Evolutionary conservation across 2,113 vertebrate species (phyloP).

Genomic region (Puffinus mauretanicus): DNA sequence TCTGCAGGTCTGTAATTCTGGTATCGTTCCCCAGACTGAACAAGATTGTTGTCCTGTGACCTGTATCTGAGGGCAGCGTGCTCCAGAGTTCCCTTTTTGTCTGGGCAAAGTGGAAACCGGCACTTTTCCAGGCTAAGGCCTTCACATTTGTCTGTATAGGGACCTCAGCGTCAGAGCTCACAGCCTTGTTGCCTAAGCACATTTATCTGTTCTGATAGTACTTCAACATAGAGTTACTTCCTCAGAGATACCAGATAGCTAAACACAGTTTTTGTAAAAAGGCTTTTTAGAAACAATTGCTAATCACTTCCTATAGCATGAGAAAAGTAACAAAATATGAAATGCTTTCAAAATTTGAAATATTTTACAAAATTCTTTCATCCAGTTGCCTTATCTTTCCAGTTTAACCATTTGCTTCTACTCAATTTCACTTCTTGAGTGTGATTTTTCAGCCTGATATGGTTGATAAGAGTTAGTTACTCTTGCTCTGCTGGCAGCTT

Average conservation of each 20-base stretch:
- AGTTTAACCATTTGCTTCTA: not conserved
- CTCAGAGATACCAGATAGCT: not conserved
- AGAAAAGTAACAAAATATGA: not conserved
- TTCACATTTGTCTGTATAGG: not conserved
- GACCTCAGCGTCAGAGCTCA: not conserved
- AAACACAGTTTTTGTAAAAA: not conserved
- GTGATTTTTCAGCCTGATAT: not conserved
- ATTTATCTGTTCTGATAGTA: not conserved
- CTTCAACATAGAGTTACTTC: not conserved
- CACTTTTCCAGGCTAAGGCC: not conserved
- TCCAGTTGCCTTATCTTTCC: not conserved
- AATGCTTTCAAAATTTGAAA: not conserved
- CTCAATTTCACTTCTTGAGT: not conserved
- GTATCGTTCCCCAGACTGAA: not conserved
- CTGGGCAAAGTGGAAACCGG: not conserved
- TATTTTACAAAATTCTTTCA: not conserved
- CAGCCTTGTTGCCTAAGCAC: not conserved
- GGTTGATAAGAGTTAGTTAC: not conserved
- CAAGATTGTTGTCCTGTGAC: not conserved
- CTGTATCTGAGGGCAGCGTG: not conserved
- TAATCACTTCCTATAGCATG: not conserved
- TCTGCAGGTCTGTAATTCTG: not conserved
- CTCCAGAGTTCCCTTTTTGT: not conserved
- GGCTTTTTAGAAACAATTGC: not conserved
- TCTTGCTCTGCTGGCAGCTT: not conserved